Base-by-base conservation (phyloP, 2,113 vertebrate species). In the Lepisosteus oculatus region DNA sequence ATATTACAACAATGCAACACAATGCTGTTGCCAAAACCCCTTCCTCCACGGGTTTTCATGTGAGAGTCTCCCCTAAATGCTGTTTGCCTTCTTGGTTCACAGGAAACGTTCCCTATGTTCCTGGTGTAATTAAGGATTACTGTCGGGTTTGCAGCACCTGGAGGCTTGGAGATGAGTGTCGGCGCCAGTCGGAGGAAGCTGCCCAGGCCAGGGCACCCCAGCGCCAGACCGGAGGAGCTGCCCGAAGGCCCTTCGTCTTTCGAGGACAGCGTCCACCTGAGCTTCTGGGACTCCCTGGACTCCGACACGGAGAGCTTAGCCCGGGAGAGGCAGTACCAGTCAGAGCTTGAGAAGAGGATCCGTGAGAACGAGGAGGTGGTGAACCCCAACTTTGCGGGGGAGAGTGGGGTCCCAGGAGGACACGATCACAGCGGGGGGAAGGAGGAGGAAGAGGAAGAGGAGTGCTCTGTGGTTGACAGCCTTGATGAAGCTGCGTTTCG, bases 241-340 rank as follows among this genome's bases (percentile, higher is more conserved):
- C 61, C 66, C 54, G 67, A 57, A 4, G 59, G 13, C 3, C 44
- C 6, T 4, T n/a, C 69, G 54, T 68, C 62, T 57, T 45, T 41
- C 0, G 13, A 72, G 7, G 44, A 64, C 71, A 66, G 77, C 6
- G 70, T 66, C n/a, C 3, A 43, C 42, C 66, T 67, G 13, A 74
- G 75, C 3, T 79, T 72, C 2, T 84, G 78, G 14, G 86, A 90
- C 63, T 90, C 86, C 29, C 79, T 84, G 44, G 90, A 90, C 17
- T 91, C 86, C 0, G 87, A 90, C 62, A 85, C 85, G 0, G 85
- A 94, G 77, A 87, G 88, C 59, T 72, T 90, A 43, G 71, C 55
- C 11, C 86, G 77, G 70, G 91, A 89, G 66, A 83, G 45, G 8
- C 73, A 29, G 3, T 67, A 76, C 61, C 88, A 84, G 65, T 57